Base-by-base conservation (phyloP, 2,113 vertebrate genomes). In the Ovis canadensis region DNA sequence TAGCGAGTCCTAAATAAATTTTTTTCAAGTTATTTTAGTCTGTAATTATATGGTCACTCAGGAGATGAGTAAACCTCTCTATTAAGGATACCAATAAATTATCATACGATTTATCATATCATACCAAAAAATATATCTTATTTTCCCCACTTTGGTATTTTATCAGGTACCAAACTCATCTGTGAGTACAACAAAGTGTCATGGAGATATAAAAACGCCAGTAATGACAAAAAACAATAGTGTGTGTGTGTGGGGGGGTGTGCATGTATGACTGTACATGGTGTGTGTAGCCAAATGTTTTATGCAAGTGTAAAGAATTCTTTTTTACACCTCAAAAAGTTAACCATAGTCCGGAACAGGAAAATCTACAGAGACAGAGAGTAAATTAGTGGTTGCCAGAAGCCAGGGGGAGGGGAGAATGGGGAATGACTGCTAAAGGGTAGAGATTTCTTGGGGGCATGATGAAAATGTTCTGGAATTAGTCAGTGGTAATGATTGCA, bases 391-490 rank as follows among this genome's bases (percentile, higher is more conserved):
- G 13, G 74, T 50, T 50, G 1, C 55, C 77, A 80, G 74, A 78
- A 74, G 3, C 29, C 10, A 81, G 31, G 33, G 16, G 3, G n/a
- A 64, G 36, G 59, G 23, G 55, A 25, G 21, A 52, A 40, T 64
- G 27, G 25, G 31, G n/a, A 57, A 5, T n/a, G 40, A 59, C 40
- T 82, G 33, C 36, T 40, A 19, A 59, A 16, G 59, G 83, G 15
- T 25, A 40, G 6, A n/a, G 31, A n/a, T 33, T 88, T 82, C 40
- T 54, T 82, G 87, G 1, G 50, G 52, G 36, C 59, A 29, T 60
- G 59, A 94, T 64, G 83, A 97, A 83, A 78, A 60, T 50, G 23
- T 92, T 88, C 57, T 85, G 59, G 15, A 88, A 50, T 81, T 77
- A 93, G 52, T 60, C 36, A 29, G n/a, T 77, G 67, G 88, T 85